Percentiles rank a stretch among this genome's conserved stretches.
These are phyloP conservation scores for Molorchus minor DNA, from an alignment of 2,888 invertebrate species.

Conservation along the genomic window DNA sequence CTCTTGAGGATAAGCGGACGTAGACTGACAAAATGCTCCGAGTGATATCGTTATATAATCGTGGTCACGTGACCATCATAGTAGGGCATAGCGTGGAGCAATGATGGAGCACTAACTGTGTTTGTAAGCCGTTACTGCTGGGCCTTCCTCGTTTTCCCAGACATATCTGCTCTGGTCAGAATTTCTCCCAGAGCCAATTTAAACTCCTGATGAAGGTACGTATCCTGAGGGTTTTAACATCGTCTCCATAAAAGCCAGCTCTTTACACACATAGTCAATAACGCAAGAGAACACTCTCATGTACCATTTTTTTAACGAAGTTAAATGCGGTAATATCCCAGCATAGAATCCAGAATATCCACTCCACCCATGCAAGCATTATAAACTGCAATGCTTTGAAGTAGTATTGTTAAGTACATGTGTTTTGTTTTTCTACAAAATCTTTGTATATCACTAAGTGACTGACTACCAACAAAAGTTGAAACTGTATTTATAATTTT, in stretches of 20 bases:
- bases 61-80: too few species aligned
- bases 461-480: background rate
- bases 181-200: background rate
- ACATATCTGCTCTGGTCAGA: background rate
- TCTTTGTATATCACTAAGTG: background rate
- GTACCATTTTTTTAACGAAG: background rate
- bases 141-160: background rate
- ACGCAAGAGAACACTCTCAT: background rate
- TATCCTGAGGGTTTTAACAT: background rate
- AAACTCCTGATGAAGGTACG: background rate
- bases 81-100: too few species aligned
- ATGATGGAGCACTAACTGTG: too few species aligned
- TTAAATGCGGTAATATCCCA: background rate
- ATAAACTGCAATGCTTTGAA: constrained; percentile 4
- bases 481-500: background rate
- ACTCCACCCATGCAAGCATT: constrained; percentile 1
- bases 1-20: too few species aligned
- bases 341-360: constrained; percentile 3
- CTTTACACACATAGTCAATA: background rate
- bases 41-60: too few species aligned
- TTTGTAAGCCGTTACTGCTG: background rate
- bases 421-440: background rate
- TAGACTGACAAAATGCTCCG: too few species aligned
- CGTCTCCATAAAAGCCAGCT: background rate
- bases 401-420: background rate